Percentiles rank a stretch among this genome's conserved stretches.
Conservation (phyloP, 2,888 invertebrate species). For the Hecatera dysodea region DNA sequence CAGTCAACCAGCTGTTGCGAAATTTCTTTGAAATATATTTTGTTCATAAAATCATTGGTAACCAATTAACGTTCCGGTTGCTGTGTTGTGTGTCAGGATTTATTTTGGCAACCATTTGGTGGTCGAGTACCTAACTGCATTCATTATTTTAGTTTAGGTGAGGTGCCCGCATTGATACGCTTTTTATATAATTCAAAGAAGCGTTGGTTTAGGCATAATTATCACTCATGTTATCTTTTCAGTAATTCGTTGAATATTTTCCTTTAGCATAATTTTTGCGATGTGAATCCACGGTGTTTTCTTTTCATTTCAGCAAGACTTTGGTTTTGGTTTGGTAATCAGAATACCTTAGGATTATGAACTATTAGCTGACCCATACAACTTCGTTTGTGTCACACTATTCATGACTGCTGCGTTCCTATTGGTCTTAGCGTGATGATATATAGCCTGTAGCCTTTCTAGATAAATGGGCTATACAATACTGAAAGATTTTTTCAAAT, state of each 20-base stretch:
- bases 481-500: no score
- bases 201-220: neutral
- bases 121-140: conserved; percentile 20
- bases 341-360: no score
- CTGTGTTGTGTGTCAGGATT: conserved; percentile 36
- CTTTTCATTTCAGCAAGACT: neutral
- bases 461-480: no score
- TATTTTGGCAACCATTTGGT: conserved; percentile 55
- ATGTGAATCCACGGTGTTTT: neutral
- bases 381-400: no score
- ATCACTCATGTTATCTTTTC: no score
- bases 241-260: no score
- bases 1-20: no score
- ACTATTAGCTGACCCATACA: no score
- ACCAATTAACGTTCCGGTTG: conserved; percentile 51
- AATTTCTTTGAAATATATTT: no score
- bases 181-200: conserved; percentile 17
- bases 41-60: conserved; percentile 40
- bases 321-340: neutral
- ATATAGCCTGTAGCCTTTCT: no score
- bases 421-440: no score
- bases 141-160: conserved; percentile 35
- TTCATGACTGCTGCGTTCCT: no score
- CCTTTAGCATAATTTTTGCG: neutral
- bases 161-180: conserved; percentile 25